Conservation (phyloP, 1,140 invertebrate genomes). For the Sinella curviseta region DNA sequence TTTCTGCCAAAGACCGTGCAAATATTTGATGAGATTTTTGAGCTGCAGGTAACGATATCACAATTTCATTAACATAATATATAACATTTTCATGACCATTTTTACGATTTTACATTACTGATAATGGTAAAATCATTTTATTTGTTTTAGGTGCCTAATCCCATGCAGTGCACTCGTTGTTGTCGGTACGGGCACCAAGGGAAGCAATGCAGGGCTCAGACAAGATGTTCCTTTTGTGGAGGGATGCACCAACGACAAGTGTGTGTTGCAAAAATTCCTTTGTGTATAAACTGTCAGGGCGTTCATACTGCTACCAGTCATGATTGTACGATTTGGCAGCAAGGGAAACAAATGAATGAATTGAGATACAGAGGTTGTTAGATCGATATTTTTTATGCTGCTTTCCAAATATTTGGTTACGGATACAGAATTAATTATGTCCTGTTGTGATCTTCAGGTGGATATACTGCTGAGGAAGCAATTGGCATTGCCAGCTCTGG, state of each 20-base stretch:
- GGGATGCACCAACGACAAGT: slow-evolving; percentile 15
- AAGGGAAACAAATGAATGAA: slow-evolving; percentile 41
- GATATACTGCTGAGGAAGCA: slow-evolving; percentile 27
- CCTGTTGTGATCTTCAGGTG: neutral
- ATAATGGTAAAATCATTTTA: neutral
- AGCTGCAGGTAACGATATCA: slow-evolving; percentile 12
- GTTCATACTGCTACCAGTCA: slow-evolving; percentile 28
- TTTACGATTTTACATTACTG: neutral
- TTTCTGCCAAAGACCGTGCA: slow-evolving; percentile 22
- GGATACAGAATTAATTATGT: neutral
- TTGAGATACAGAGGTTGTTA: slow-evolving; percentile 24
- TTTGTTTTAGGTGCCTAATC: slow-evolving; percentile 31
- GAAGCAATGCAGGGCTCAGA: slow-evolving; percentile 34
- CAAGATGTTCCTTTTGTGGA: slow-evolving; percentile 29
- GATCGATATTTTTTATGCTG: neutral
- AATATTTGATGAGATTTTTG: slow-evolving; percentile 19
- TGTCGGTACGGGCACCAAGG: slow-evolving; percentile 37
- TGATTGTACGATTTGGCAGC: slow-evolving; percentile 35
- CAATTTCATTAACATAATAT: no score
- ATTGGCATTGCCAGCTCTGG: slow-evolving; percentile 37
- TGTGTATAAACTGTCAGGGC: slow-evolving; percentile 35
- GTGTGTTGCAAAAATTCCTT: slow-evolving; percentile 8
- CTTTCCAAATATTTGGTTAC: neutral
- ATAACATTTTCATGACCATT: no score
- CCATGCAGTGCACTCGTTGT: slow-evolving; percentile 38